Evolutionary conservation across 2,797 vertebrate genomes (phyloP), one percentile per base, ranked within the genome.

Genomic region (Oryzias sinensis): DNA sequence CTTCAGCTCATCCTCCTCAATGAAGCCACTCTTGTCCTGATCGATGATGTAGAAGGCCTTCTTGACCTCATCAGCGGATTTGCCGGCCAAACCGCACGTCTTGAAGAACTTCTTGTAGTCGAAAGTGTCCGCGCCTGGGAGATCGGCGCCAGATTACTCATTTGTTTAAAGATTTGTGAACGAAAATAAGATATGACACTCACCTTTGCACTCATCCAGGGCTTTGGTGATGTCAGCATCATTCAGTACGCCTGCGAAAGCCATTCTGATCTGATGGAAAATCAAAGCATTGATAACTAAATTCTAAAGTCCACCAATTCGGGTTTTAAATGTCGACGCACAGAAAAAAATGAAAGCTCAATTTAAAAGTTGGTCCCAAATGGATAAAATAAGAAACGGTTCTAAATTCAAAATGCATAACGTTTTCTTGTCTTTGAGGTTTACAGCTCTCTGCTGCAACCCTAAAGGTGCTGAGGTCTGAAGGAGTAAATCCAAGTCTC

Each of bases 1-100:
- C 93, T 91, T 89, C 48, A 94, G 91, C 72, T 95, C 93, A 0
- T 93, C 92, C 80, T 94, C 92, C 90, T 96, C 93, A 47, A 93
- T 93, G 87, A 87, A 95, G 29, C 90, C 89, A 47, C 93, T 94
- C 76, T 88, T 87, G 88, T 95, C 93, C 86, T 92, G 92, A 79
- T 95, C 94, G 25, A 96, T 90, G 86, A 93, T 90, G 42, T 1
- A 18, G 68, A 94, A 95, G 59, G 93, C 91, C 81, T 81, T 88
- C 84, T 91, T 92, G 62, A 93, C 64, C 0, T 91, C 88, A 0
- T 83, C 92, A 0, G 65, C 2, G 15, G 83, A 75, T 81, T 93
- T 94, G 70, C 58, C 67, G 14, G 73, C 0, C 83, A 94, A 80
- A 27, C 93, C 93, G 48, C 83, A 85, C 5, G 92, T 59, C 43